These are phyloP conservation scores for Apeltes quadracus DNA, from an alignment of 2,113 vertebrate genomes.

Conservation along the genomic window DNA sequence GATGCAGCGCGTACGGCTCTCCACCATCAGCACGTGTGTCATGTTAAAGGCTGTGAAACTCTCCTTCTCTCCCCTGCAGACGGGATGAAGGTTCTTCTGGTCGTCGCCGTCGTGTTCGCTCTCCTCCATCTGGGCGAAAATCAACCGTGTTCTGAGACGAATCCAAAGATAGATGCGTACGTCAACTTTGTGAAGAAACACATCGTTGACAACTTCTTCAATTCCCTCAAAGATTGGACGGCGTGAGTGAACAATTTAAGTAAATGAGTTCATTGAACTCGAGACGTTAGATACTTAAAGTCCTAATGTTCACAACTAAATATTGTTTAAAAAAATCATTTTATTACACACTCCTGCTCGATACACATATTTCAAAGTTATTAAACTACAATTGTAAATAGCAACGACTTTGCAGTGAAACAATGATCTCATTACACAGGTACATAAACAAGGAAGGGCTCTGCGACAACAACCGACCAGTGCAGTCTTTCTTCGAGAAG, in stretches of 20 bases:
- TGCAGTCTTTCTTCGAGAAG: background rate
- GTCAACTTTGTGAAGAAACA: background rate
- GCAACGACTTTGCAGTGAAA: background rate
- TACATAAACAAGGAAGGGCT: accelerated
- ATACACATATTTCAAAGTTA: background rate
- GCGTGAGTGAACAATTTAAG: too few species aligned
- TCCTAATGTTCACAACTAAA: too few species aligned
- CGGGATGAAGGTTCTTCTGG: background rate
- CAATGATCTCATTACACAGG: background rate
- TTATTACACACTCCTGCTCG: background rate
- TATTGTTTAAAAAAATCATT: too few species aligned
- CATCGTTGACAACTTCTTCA: background rate
- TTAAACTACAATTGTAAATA: too few species aligned
- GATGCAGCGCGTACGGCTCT: too few species aligned
- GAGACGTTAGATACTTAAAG: background rate
- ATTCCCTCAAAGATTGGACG: background rate
- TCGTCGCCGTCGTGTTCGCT: background rate
- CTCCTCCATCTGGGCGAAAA: background rate
- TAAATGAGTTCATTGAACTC: background rate
- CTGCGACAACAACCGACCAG: accelerated
- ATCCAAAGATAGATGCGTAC: too few species aligned
- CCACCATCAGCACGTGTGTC: too few species aligned
- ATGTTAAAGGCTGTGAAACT: background rate
- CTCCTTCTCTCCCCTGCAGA: background rate
- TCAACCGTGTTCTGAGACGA: background rate